phyloP scores from a whole-genome alignment of 2,797 vertebrate species.

The Acanthurus tractus region DNA sequence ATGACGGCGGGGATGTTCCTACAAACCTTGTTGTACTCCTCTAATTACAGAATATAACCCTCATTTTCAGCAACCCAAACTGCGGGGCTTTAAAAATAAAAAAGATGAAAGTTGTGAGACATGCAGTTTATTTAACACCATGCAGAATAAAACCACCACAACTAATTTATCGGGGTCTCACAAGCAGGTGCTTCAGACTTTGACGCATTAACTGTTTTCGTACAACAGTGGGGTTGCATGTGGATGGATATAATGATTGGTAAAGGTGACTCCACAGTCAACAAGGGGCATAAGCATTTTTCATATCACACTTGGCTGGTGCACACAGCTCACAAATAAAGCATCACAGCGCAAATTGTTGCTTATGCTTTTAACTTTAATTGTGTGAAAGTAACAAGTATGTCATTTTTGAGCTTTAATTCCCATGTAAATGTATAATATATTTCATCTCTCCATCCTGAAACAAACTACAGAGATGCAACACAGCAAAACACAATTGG shows the following conservation, averaged over 20 bases:
- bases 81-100: conserved; percentile 34
- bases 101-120: conserved; percentile 60
- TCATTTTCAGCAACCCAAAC: conserved; percentile 47
- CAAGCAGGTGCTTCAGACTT: conserved; percentile 46
- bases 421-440: conserved; percentile 4
- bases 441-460: background rate
- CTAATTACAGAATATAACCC: conserved; percentile 47
- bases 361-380: conserved; percentile 1
- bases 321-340: conserved; percentile 26
- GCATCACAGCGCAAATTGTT: conserved; percentile 35
- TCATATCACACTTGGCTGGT: conserved; percentile 48
- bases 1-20: conserved; percentile 71
- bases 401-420: background rate
- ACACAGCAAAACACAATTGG: background rate
- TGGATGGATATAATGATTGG: conserved; percentile 64
- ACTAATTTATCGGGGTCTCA: conserved; percentile 36
- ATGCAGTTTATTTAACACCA: conserved; percentile 71
- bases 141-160: conserved; percentile 58
- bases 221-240: conserved; percentile 51
- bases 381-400: background rate
- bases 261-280: conserved; percentile 64
- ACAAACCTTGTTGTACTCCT: conserved; percentile 59
- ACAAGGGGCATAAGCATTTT: conserved; percentile 65
- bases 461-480: background rate
- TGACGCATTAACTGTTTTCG: conserved; percentile 39